Conservation (phyloP, 2,113 vertebrate species). For the Anolis carolinensis region DNA sequence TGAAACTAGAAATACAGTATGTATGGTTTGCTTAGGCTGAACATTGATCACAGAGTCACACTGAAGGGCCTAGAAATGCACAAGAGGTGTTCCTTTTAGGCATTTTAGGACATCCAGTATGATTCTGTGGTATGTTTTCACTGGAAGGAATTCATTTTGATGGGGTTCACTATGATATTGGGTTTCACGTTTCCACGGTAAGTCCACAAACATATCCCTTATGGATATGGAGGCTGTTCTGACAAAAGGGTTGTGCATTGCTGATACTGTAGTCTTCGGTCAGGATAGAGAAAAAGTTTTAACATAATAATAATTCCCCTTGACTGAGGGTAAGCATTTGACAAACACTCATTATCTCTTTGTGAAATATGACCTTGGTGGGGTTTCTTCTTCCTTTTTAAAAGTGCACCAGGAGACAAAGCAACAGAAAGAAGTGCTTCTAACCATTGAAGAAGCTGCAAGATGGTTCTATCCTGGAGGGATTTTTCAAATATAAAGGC, state of each 20-base stretch:
- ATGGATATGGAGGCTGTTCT: background rate
- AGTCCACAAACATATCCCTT: no score
- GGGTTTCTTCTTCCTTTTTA: constrained; percentile 15
- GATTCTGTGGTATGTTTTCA: no score
- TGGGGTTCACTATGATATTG: no score
- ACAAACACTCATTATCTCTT: constrained; percentile 53
- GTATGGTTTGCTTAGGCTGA: no score
- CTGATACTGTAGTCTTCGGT: background rate
- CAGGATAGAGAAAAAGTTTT: constrained; percentile 23
- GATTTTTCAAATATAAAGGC: constrained; percentile 46
- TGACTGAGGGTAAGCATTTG: constrained; percentile 41
- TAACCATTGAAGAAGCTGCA: constrained; percentile 47
- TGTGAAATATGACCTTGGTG: constrained; percentile 47
- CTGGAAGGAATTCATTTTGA: no score
- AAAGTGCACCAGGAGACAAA: constrained; percentile 39
- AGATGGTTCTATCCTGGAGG: constrained; percentile 62
- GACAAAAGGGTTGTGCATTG: constrained; percentile 26
- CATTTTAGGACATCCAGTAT: no score
- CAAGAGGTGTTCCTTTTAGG: no score
- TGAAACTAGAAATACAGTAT: constrained; percentile 6
- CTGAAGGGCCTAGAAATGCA: no score
- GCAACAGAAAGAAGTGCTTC: constrained; percentile 26
- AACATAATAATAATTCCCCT: background rate
- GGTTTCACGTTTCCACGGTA: no score
- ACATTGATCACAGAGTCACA: no score